phyloP scores from a whole-genome alignment of 2,888 invertebrate genomes.

The Neria commutata region DNA sequence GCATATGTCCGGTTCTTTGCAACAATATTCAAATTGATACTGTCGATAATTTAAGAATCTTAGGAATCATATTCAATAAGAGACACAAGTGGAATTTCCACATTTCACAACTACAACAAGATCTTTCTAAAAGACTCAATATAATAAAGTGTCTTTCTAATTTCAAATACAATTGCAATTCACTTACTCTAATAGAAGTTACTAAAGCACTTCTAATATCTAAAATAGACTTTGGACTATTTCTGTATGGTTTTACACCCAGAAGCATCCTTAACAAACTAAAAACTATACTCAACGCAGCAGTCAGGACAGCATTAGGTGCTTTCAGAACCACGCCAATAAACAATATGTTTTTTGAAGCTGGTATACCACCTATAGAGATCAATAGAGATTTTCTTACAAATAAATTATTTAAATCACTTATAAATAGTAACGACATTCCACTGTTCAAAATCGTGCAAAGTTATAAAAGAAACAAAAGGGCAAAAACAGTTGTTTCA shows the following conservation, averaged over 20 bases:
- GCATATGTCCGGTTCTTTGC: neutral
- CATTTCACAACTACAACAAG: neutral
- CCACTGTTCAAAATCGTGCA: neutral
- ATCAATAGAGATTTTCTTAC: slow-evolving; percentile 1
- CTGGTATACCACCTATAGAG: slow-evolving; percentile 9
- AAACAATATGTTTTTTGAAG: slow-evolving; percentile 1
- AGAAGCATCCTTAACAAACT: slow-evolving; percentile 2
- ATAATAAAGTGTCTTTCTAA: slow-evolving; percentile 11
- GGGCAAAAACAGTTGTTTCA: neutral
- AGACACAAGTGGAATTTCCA: neutral
- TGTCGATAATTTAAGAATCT: neutral
- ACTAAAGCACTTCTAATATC: slow-evolving; percentile 8
- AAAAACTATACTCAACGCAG: neutral
- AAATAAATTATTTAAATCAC: neutral
- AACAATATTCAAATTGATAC: neutral
- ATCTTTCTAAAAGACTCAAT: neutral
- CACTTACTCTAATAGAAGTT: neutral
- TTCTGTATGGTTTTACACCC: slow-evolving; percentile 6
- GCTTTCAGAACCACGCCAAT: neutral
- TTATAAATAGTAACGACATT: neutral
- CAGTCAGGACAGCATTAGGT: neutral
- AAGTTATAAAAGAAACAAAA: neutral
- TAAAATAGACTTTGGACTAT: slow-evolving; percentile 3
- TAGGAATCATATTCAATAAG: neutral
- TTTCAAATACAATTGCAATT: slow-evolving; percentile 11